Conservation (phyloP, 2,888 invertebrate genomes). For the Spilosoma lubricipeda region DNA sequence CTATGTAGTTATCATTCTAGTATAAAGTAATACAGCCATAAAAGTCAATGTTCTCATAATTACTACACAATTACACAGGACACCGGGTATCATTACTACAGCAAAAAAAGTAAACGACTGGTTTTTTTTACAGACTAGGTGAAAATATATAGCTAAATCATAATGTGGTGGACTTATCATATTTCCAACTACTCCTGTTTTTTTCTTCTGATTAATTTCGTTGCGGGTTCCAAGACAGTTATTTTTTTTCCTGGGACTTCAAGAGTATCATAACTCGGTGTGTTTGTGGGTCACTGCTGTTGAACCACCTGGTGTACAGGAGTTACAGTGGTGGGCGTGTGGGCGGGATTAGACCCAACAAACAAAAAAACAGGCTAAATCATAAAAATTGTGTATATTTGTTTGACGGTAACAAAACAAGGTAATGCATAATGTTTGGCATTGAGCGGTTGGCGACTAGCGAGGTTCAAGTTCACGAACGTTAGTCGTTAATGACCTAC, state of each 20-base stretch:
- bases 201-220: too few species aligned
- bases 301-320: too few species aligned
- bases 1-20: neutral
- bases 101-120: neutral
- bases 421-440: conserved; percentile 41
- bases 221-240: too few species aligned
- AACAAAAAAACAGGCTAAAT: too few species aligned
- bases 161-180: too few species aligned
- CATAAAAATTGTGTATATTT: neutral
- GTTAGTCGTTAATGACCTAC: conserved; percentile 24
- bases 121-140: neutral
- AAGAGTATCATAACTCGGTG: too few species aligned
- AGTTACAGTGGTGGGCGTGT: too few species aligned
- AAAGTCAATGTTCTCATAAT: neutral
- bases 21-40: neutral
- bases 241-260: too few species aligned
- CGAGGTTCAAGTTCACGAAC: conserved; percentile 54
- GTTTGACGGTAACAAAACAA: conserved; percentile 1
- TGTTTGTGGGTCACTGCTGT: too few species aligned
- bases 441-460: conserved; percentile 33
- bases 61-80: neutral
- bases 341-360: too few species aligned
- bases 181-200: too few species aligned
- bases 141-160: neutral
- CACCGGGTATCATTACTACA: neutral